A percentile compares a stretch with the other conserved stretches of the same genome.
Evolutionary conservation across 2,888 invertebrate genomes (phyloP).

Genomic region (Napeogenes inachia): DNA sequence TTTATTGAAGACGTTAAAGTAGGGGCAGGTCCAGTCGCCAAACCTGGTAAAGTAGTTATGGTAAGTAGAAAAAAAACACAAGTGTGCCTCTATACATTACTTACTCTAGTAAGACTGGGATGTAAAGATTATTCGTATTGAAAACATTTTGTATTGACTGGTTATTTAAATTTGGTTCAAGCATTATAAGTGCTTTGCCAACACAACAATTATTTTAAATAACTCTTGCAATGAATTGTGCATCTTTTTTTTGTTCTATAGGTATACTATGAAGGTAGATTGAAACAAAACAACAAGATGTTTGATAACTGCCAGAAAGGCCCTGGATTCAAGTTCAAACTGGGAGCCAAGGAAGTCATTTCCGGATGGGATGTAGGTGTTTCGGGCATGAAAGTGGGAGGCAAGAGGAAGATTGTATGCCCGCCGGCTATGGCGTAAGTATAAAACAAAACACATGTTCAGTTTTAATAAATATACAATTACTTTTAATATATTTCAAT

Average conservation of each 20-base stretch:
- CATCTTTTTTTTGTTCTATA: constrained; percentile 35
- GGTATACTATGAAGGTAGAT: constrained; percentile 91
- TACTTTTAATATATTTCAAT: neutral
- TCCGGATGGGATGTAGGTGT: constrained; percentile 94
- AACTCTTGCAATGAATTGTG: too few relatives aligned
- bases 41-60: constrained; percentile 83
- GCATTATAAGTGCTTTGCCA: too few relatives aligned
- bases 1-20: constrained; percentile 86
- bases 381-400: constrained; percentile 95
- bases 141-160: too few relatives aligned
- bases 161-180: too few relatives aligned
- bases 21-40: constrained; percentile 88
- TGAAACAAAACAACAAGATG: constrained; percentile 89
- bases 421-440: constrained; percentile 93
- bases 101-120: neutral
- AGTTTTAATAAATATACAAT: neutral
- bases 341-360: constrained; percentile 92
- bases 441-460: neutral
- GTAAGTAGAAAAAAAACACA: constrained; percentile 44
- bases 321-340: constrained; percentile 89
- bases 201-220: too few relatives aligned
- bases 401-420: constrained; percentile 89
- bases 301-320: constrained; percentile 88
- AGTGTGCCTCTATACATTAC: neutral
- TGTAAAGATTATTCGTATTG: neutral